These are phyloP conservation scores for Amaurobius ferox DNA, from an alignment of 2,888 invertebrate species.

Conservation along the genomic window DNA sequence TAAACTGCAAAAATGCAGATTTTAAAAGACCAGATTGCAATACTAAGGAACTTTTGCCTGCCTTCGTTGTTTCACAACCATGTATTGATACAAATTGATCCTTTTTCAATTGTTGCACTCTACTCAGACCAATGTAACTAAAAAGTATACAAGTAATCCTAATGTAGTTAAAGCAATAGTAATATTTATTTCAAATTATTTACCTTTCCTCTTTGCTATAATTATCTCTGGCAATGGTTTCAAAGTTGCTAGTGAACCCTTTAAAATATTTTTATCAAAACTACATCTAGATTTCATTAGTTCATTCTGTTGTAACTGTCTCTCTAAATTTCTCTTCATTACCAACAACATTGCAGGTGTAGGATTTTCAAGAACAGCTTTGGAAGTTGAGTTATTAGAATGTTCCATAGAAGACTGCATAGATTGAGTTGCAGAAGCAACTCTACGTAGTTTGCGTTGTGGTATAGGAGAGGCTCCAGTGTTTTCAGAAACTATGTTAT, in stretches of 20 bases:
- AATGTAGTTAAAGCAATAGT: no score
- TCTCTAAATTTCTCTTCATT: constrained; percentile 67
- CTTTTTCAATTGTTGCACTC: not conserved
- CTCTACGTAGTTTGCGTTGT: constrained; percentile 51
- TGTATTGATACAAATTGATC: not conserved
- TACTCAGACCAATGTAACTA: no score
- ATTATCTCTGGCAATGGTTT: constrained; percentile 35
- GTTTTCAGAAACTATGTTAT: constrained; percentile 40
- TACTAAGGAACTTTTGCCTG: no score
- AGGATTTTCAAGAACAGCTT: constrained; percentile 59
- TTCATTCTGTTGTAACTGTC: constrained; percentile 47
- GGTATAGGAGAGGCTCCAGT: constrained; percentile 54
- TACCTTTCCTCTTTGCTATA: constrained; percentile 8
- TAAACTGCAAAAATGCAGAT: no score
- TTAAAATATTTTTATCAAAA: constrained; percentile 38
- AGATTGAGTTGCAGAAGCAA: constrained; percentile 66
- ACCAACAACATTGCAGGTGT: constrained; percentile 69
- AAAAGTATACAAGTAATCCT: no score
- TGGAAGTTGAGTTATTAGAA: constrained; percentile 32
- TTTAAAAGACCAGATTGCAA: no score
- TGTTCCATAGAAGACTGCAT: constrained; percentile 56
- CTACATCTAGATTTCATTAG: constrained; percentile 19
- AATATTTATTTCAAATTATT: constrained; percentile 7
- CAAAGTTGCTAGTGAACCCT: constrained; percentile 4
- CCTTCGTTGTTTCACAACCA: no score